Percentiles rank a stretch among this genome's conserved stretches.
Evolutionary conservation across 2,113 vertebrate genomes (phyloP).

Genomic region (Calyptomena viridis): DNA sequence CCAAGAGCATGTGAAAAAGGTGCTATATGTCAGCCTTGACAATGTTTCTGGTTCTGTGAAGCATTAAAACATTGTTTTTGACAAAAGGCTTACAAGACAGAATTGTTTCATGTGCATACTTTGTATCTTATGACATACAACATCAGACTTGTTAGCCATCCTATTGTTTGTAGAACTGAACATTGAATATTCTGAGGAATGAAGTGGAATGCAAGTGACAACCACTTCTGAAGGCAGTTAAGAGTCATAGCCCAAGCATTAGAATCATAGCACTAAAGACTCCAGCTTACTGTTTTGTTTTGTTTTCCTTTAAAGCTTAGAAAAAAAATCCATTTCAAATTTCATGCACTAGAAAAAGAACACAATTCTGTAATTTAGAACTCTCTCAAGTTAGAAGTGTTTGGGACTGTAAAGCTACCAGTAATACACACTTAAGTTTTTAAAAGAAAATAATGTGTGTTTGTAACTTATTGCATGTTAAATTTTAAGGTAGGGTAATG

Average conservation of each 20-base stretch:
- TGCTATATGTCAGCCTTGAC: background rate
- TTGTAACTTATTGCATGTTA: background rate
- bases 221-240: background rate
- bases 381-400: background rate
- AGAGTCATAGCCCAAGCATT: background rate
- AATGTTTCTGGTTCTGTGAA: background rate
- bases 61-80: background rate
- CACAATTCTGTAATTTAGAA: background rate
- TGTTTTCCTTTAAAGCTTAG: background rate
- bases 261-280: background rate
- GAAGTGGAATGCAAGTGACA: background rate
- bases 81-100: background rate
- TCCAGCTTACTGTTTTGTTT: background rate
- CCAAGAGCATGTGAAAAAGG: background rate
- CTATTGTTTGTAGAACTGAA: background rate
- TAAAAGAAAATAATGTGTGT: background rate
- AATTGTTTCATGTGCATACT: background rate
- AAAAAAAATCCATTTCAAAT: background rate
- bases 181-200: background rate
- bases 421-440: background rate
- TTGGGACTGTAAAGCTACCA: background rate
- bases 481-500: background rate
- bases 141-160: background rate
- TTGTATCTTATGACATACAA: background rate
- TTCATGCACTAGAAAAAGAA: background rate